Evolutionary conservation across 2,888 invertebrate species (phyloP).

Genomic region (Pseudoips prasinana): DNA sequence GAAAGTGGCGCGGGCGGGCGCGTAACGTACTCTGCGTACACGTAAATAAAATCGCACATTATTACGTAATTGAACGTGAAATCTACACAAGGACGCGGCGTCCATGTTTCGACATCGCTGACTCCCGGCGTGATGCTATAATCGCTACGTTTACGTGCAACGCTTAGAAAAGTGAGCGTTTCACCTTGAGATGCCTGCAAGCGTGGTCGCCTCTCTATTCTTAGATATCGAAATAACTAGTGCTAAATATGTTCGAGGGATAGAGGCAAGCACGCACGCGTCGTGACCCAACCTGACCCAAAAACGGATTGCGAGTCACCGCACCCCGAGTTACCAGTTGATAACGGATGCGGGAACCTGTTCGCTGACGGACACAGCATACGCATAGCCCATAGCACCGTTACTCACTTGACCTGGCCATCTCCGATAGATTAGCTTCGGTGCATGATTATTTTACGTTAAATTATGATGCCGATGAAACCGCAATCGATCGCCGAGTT

Average conservation of each 20-base stretch:
- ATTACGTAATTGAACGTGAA: conserved; percentile 75
- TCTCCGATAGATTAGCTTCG: conserved; percentile 13
- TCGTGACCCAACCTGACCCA: conserved; percentile 79
- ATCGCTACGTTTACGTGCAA: conserved; percentile 71
- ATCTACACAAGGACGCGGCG: conserved; percentile 70
- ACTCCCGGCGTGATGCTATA: conserved; percentile 65
- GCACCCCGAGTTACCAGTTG: conserved; percentile 63
- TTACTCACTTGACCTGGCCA: conserved; percentile 49
- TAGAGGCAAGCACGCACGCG: conserved; percentile 69
- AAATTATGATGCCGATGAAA: too few species aligned
- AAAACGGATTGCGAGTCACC: conserved; percentile 68
- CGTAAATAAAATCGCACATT: conserved; percentile 58
- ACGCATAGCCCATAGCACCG: conserved; percentile 49
- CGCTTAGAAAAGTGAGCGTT: conserved; percentile 77
- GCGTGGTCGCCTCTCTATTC: conserved; percentile 69
- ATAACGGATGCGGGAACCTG: conserved; percentile 74
- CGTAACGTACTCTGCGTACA: conserved; percentile 46
- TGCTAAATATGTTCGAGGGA: conserved; percentile 59
- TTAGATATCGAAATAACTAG: conserved; percentile 60
- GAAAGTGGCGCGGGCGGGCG: conserved; percentile 26
- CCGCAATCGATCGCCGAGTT: too few species aligned
- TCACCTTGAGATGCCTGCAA: conserved; percentile 71
- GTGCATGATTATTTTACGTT: conserved; percentile 1
- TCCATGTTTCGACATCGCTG: conserved; percentile 59
- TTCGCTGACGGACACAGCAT: conserved; percentile 47